Evolutionary conservation across 2,797 vertebrate genomes (phyloP), one percentile per base, ranked within the genome.

Genomic region (Macropodus opercularis): DNA sequence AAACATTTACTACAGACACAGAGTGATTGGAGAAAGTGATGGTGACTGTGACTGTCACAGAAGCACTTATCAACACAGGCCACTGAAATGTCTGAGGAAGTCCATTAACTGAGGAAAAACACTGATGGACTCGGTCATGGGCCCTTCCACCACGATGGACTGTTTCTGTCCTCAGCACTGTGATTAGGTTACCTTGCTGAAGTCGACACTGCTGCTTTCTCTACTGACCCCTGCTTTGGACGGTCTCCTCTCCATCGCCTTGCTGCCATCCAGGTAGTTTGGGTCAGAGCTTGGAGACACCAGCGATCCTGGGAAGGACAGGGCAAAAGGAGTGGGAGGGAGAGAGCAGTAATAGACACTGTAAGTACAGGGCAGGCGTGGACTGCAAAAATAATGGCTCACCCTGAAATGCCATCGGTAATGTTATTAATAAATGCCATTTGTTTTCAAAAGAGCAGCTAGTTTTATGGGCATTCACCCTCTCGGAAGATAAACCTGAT

Each of bases 131-230:
- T 72, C 21, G 21, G 32, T 69, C 54, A 71, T 52, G 68, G 71
- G 51, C 48, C 36, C 46, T 23, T 74, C 55, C 71, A 72, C 40
- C 64, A 69, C 47, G 57, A 75, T 17, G 57, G 93, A 74, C 78
- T 32, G 62, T 74, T 54, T 73, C 80, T 83, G 50, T 80, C 82
- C 86, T 84, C 84, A 85, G 85, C 75, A 78, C 81, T 81, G 60
- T 38, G 68, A 62, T 70, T 60, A 63, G 69, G 72, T 92, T 95
- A 97, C 96, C 94, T 95, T 96, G 92, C 95, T 96, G 85, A 97
- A 96, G 90, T 97, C 94, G 87, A 96, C 95, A 2, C 93, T 95
- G 89, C 94, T 96, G 90, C 95, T 94, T 92, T 97, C 95, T 92
- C 94, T 94, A 92, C 96, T 98, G 91, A 96, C 95, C 84, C 95